Evolutionary conservation across 2,113 vertebrate genomes (phyloP).

Genomic region (Craseonycteris thonglongyai): DNA sequence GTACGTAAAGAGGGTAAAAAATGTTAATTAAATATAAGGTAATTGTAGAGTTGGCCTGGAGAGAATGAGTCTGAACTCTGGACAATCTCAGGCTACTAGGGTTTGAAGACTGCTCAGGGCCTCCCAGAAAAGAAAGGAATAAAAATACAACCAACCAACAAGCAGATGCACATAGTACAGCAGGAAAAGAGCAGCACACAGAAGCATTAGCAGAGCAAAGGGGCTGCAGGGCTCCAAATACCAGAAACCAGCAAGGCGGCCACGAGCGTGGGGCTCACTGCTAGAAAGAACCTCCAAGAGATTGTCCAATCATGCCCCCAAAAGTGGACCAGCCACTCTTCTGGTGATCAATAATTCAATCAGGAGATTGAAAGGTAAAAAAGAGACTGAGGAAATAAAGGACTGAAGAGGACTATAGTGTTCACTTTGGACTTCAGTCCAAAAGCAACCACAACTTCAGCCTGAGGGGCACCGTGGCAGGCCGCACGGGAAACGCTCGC

Average conservation of each 20-base stretch:
- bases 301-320: neutral
- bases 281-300: neutral
- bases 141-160: constrained; percentile 58
- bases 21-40: constrained; percentile 77
- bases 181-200: neutral
- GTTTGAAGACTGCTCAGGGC: constrained; percentile 66
- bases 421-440: neutral
- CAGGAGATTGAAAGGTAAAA: neutral
- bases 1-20: constrained; percentile 71
- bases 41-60: constrained; percentile 72
- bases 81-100: constrained; percentile 38
- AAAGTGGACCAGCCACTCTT: neutral
- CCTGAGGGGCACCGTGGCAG: neutral
- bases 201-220: neutral
- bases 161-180: neutral
- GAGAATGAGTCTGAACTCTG: constrained; percentile 63
- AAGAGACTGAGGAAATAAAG: neutral
- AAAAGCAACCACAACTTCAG: neutral
- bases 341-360: neutral
- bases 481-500: rapidly evolving
- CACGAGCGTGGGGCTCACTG: neutral
- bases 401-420: neutral
- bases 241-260: neutral
- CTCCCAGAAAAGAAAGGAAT: constrained; percentile 52
- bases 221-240: neutral